A percentile compares a stretch with the other conserved stretches of the same genome.
These are phyloP conservation scores for Hemiscyllium ocellatum DNA, from an alignment of 2,113 vertebrate species.

Conservation along the genomic window DNA sequence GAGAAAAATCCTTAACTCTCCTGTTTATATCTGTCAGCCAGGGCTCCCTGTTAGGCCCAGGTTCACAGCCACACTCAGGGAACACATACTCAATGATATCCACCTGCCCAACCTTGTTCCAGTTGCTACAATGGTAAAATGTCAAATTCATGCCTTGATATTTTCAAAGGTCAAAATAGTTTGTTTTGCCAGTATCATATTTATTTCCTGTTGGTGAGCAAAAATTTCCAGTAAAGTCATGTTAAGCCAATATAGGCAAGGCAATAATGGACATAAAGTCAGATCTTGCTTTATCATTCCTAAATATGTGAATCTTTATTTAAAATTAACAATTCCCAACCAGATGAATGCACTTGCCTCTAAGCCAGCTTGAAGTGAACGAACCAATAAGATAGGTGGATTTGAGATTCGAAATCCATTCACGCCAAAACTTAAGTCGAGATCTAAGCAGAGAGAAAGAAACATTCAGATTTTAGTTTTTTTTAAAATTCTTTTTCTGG, in stretches of 20 bases:
- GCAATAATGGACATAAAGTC: not conserved
- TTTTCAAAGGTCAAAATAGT: not conserved
- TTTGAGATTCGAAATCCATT: conserved; percentile 86
- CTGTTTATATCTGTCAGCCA: too few relatives aligned
- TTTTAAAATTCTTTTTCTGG: not conserved
- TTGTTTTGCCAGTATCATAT: not conserved
- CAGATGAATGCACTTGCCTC: conserved; percentile 64
- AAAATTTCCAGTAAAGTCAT: not conserved
- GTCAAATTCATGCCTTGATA: not conserved
- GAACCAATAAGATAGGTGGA: conserved; percentile 84
- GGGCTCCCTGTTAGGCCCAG: too few relatives aligned
- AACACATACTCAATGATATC: too few relatives aligned
- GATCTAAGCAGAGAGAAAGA: conserved; percentile 53
- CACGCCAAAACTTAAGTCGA: conserved; percentile 76
- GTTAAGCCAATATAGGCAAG: not conserved
- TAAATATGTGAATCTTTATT: not conserved
- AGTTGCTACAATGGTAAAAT: not conserved
- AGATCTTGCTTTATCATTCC: not conserved
- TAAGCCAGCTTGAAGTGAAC: conserved; percentile 82
- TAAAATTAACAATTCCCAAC: not conserved
- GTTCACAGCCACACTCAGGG: too few relatives aligned
- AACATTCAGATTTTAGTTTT: not conserved
- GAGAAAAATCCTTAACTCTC: too few relatives aligned
- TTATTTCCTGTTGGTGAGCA: not conserved
- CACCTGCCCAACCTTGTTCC: too few relatives aligned